Conservation (phyloP, 2,797 vertebrate genomes). For the Thalassophryne amazonica region DNA sequence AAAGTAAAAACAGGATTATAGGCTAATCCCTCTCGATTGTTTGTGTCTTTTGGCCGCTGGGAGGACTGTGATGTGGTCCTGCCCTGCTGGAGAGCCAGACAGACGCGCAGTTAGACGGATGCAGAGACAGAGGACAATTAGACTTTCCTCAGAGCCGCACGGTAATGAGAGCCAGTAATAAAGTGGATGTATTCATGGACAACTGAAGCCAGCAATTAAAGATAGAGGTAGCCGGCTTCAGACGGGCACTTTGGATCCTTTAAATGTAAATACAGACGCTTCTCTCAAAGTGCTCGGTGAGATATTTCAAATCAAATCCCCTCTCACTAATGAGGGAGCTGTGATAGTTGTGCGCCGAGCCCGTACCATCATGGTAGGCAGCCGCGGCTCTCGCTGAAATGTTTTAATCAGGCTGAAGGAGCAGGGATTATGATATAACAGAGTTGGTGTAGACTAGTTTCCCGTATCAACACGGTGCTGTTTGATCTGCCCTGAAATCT, state of each 20-base stretch:
- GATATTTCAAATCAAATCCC: slow-evolving; percentile 78
- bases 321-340: slow-evolving; percentile 80
- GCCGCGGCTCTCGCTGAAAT: slow-evolving; percentile 66
- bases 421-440: slow-evolving; percentile 75
- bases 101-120: slow-evolving; percentile 15
- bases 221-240: slow-evolving; percentile 73
- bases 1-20: slow-evolving; percentile 79
- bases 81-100: slow-evolving; percentile 50
- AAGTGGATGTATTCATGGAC: slow-evolving; percentile 78
- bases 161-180: slow-evolving; percentile 79
- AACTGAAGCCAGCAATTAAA: slow-evolving; percentile 83
- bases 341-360: slow-evolving; percentile 71
- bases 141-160: slow-evolving; percentile 54
- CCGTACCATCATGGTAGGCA: slow-evolving; percentile 57
- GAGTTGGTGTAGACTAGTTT: slow-evolving; percentile 68
- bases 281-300: slow-evolving; percentile 73
- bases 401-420: slow-evolving; percentile 76
- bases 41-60: slow-evolving; percentile 74
- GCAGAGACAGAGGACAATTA: slow-evolving; percentile 30
- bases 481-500: slow-evolving; percentile 71
- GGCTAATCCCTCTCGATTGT: slow-evolving; percentile 79
- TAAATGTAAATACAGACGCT: slow-evolving; percentile 82
- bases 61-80: slow-evolving; percentile 67
- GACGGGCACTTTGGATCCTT: slow-evolving; percentile 80
- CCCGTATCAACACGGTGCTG: slow-evolving; percentile 64